Conservation (phyloP, 2,113 vertebrate species). For the Cyphomyrus discorhynchus region DNA sequence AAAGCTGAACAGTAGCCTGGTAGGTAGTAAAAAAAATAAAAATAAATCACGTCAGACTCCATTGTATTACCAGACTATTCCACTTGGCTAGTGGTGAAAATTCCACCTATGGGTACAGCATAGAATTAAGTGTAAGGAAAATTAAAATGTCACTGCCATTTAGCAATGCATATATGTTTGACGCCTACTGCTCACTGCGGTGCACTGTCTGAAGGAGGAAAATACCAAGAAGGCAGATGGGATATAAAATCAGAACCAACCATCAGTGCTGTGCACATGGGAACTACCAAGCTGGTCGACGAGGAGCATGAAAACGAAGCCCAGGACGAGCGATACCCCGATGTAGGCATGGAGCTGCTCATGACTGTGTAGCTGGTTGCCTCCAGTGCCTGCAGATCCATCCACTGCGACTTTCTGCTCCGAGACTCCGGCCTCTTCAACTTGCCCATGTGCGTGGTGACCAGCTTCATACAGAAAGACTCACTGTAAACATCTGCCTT, state of each 20-base stretch:
- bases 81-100: not conserved
- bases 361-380: conserved; percentile 58
- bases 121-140: not conserved
- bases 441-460: conserved; percentile 67
- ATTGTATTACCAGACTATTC: not conserved
- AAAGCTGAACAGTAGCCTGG: not conserved
- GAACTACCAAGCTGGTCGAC: conserved; percentile 95
- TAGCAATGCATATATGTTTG: not conserved
- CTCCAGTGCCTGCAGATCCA: conserved; percentile 26
- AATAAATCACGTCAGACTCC: not conserved
- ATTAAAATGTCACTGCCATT: not conserved
- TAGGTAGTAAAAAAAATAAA: not conserved
- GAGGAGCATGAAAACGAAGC: conserved; percentile 97
- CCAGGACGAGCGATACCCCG: conserved; percentile 87
- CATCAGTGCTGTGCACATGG: conserved; percentile 82
- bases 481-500: not conserved
- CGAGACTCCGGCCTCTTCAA: conserved; percentile 61
- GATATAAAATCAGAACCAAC: conserved; percentile 46
- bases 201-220: not conserved
- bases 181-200: not conserved
- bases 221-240: not conserved
- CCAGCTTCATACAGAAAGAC: conserved; percentile 52
- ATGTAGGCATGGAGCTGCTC: conserved; percentile 86
- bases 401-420: conserved; percentile 48
- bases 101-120: not conserved